These are phyloP conservation scores for Gymnothorax javanicus DNA, from an alignment of 2,797 vertebrate genomes.

Conservation along the genomic window DNA sequence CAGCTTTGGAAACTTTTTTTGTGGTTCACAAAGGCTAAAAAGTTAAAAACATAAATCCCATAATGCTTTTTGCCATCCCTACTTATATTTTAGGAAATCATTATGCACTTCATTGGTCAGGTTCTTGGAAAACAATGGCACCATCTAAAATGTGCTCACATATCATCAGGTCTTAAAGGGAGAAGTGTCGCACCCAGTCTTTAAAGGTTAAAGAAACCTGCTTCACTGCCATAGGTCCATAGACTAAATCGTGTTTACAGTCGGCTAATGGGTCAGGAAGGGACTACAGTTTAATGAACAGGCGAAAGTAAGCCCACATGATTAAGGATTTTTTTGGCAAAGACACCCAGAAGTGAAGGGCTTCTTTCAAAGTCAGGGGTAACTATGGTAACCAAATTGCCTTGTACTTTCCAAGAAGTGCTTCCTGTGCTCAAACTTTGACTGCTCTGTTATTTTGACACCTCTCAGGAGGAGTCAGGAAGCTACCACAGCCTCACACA, in stretches of 20 bases:
- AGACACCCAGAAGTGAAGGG: neutral
- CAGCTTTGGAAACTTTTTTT: too few relatives aligned
- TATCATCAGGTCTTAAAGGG: too few relatives aligned
- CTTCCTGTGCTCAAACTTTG: slow-evolving; percentile 36
- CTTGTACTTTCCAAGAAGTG: slow-evolving; percentile 44
- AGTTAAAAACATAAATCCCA: too few relatives aligned
- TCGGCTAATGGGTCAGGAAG: neutral
- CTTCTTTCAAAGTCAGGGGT: slow-evolving; percentile 29
- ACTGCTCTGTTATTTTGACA: neutral
- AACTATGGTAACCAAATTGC: slow-evolving; percentile 35
- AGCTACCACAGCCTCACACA: neutral
- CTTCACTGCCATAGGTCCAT: neutral
- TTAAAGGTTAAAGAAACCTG: neutral
- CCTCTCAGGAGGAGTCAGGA: neutral
- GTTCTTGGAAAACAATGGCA: too few relatives aligned
- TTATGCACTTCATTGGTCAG: too few relatives aligned
- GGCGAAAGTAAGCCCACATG: neutral
- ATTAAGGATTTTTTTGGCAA: neutral
- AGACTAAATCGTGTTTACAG: neutral
- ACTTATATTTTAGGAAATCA: too few relatives aligned
- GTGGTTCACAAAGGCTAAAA: too few relatives aligned
- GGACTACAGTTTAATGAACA: neutral
- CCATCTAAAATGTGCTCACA: too few relatives aligned
- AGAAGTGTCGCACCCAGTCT: too few relatives aligned
- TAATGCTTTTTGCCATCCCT: too few relatives aligned